Evolutionary conservation across 1,140 invertebrate species (phyloP).

Genomic region (Drosophila cardini): DNA sequence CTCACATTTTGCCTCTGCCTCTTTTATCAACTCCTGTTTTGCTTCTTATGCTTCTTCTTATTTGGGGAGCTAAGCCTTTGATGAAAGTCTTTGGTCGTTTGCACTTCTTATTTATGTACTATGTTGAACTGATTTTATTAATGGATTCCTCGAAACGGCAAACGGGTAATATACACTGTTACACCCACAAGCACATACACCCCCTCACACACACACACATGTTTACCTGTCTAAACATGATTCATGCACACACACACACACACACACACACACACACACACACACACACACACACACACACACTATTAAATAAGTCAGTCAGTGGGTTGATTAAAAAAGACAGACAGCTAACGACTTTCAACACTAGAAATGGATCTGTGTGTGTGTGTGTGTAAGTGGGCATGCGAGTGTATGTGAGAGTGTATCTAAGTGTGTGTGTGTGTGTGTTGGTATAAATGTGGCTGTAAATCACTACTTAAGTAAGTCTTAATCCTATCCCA

Average conservation of each 20-base stretch:
- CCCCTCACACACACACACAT: background rate
- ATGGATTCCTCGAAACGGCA: conserved; percentile 22
- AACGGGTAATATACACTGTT: background rate
- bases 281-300: conserved; percentile 7
- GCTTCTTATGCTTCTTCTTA: background rate
- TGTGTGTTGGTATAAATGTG: background rate
- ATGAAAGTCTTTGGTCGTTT: conserved; percentile 40
- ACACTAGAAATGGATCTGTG: background rate
- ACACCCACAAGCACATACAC: background rate
- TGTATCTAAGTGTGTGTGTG: background rate
- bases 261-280: background rate
- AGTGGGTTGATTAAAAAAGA: conserved; percentile 36
- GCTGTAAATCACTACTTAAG: background rate
- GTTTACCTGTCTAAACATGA: conserved; percentile 44
- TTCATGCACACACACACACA: conserved; percentile 35
- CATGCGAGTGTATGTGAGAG: no score
- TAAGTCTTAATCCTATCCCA: background rate
- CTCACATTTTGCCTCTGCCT: background rate
- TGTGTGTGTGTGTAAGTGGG: background rate
- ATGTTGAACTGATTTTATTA: conserved; percentile 40
- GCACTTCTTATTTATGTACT: conserved; percentile 41
- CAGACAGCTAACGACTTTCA: conserved; percentile 23
- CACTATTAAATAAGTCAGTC: conserved; percentile 30
- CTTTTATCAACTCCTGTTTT: background rate
- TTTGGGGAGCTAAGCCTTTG: conserved; percentile 25